Percentiles rank a stretch among this genome's conserved stretches.
Evolutionary conservation across 2,888 invertebrate species (phyloP).

Genomic region (Rhagophthalmus giganteus): DNA sequence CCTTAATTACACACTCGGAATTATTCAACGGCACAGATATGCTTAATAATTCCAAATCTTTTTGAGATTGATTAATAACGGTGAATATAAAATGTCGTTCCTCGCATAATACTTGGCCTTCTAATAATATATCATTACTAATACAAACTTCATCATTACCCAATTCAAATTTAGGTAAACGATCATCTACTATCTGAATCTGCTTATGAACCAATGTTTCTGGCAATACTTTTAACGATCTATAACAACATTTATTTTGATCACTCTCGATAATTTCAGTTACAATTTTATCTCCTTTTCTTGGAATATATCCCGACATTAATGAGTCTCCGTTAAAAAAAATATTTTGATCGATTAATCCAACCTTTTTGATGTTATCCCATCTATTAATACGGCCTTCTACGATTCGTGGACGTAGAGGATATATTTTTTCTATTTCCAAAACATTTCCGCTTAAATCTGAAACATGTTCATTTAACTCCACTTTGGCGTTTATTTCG

Average conservation of each 20-base stretch:
- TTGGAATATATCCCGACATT: conserved; percentile 59
- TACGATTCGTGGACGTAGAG: conserved; percentile 62
- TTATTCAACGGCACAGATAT: conserved; percentile 60
- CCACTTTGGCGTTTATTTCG: conserved; percentile 64
- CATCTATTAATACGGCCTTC: conserved; percentile 58
- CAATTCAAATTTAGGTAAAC: conserved; percentile 15
- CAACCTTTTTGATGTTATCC: conserved; percentile 52
- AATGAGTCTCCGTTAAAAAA: conserved; percentile 64
- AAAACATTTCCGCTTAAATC: conserved; percentile 62
- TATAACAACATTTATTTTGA: conserved; percentile 62
- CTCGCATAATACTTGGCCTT: conserved; percentile 54
- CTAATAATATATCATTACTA: conserved; percentile 55
- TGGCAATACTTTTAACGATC: conserved; percentile 60
- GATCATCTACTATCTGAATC: conserved; percentile 14
- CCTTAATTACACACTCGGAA: conserved; percentile 41
- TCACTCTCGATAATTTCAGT: conserved; percentile 75
- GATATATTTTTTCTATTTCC: conserved; percentile 62
- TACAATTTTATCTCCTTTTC: conserved; percentile 64
- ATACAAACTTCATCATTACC: conserved; percentile 57
- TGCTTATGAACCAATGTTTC: conserved; percentile 26
- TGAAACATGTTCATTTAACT: conserved; percentile 61
- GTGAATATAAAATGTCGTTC: conserved; percentile 55
- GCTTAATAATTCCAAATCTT: conserved; percentile 55
- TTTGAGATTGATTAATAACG: conserved; percentile 55
- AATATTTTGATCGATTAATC: conserved; percentile 62